Percentiles rank a stretch among this genome's conserved stretches.
phyloP scores from a whole-genome alignment of 2,113 vertebrate species.

The Neodontobutis hainanensis region DNA sequence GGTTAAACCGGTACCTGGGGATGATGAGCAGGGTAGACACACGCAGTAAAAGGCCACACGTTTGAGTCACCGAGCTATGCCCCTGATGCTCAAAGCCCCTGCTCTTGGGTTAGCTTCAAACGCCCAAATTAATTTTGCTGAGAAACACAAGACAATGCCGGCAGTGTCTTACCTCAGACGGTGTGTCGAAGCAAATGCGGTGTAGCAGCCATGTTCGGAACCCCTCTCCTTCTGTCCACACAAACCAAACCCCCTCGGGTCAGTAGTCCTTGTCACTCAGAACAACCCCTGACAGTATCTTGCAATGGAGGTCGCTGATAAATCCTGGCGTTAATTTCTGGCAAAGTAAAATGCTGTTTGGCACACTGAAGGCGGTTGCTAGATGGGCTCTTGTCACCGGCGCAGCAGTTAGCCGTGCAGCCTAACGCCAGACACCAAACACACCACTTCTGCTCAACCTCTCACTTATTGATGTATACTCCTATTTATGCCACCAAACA shows the following conservation, averaged over 20 bases:
- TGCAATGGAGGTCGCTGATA: conserved; percentile 6
- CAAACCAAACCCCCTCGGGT: conserved; percentile 76
- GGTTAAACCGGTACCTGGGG: conserved; percentile 39
- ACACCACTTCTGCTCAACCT: conserved; percentile 5
- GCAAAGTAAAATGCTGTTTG: conserved; percentile 37
- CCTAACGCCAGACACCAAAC: conserved; percentile 47
- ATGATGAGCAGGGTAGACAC: conserved; percentile 46
- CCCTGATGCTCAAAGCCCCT: conserved; percentile 10
- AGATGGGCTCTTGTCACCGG: conserved; percentile 49
- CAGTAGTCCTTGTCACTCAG: conserved; percentile 59
- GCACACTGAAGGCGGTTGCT: conserved; percentile 37
- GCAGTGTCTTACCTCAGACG: conserved; percentile 78
- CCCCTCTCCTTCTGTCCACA: conserved; percentile 71
- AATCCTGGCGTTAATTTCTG: conserved; percentile 48
- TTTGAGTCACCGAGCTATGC: conserved; percentile 6
- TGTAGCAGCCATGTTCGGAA: conserved; percentile 82
- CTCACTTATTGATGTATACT: conserved; percentile 3
- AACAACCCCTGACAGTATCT: conserved; percentile 50
- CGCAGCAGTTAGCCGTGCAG: conserved; percentile 63
- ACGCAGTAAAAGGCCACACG: conserved; percentile 3
- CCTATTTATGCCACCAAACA: background rate
- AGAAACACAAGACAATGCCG: background rate
- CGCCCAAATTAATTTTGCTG: background rate
- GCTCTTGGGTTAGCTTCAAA: background rate
- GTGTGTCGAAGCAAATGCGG: conserved; percentile 76